A percentile compares a stretch with the other conserved stretches of the same genome.
These are phyloP conservation scores for Brachylomia viminalis DNA, from an alignment of 2,888 invertebrate genomes.

Conservation along the genomic window DNA sequence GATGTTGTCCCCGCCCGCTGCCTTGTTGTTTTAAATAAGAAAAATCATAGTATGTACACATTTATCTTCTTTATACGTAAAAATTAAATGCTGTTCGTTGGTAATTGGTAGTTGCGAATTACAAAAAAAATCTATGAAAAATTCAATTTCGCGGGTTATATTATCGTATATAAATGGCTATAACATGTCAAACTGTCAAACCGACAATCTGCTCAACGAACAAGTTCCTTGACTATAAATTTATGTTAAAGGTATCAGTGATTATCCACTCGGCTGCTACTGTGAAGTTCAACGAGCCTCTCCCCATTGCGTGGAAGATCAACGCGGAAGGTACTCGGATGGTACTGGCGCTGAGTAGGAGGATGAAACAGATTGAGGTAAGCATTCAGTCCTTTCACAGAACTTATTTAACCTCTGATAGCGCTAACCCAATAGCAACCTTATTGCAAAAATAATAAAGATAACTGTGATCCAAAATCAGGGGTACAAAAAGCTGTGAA, in stretches of 20 bases:
- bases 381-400: slow-evolving; percentile 20
- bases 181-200: not conserved
- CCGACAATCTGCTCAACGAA: not conserved
- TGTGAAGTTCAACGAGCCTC: slow-evolving; percentile 73
- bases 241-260: slow-evolving; percentile 83
- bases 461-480: too few relatives aligned
- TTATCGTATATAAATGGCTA: too few relatives aligned
- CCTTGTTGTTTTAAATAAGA: not conserved
- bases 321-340: slow-evolving; percentile 76
- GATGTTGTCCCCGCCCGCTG: not conserved
- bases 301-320: slow-evolving; percentile 68
- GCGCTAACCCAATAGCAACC: too few relatives aligned
- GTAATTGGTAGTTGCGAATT: not conserved
- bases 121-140: not conserved
- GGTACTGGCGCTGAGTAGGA: slow-evolving; percentile 71
- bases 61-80: too few relatives aligned
- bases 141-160: not conserved
- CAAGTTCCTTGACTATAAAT: not conserved
- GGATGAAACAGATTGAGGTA: slow-evolving; percentile 76
- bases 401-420: too few relatives aligned
- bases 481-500: too few relatives aligned
- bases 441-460: too few relatives aligned
- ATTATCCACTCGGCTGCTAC: slow-evolving; percentile 80
- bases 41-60: too few relatives aligned
- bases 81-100: too few relatives aligned